phyloP scores from a whole-genome alignment of 2,888 invertebrate genomes.

The Megamerina dolium region DNA sequence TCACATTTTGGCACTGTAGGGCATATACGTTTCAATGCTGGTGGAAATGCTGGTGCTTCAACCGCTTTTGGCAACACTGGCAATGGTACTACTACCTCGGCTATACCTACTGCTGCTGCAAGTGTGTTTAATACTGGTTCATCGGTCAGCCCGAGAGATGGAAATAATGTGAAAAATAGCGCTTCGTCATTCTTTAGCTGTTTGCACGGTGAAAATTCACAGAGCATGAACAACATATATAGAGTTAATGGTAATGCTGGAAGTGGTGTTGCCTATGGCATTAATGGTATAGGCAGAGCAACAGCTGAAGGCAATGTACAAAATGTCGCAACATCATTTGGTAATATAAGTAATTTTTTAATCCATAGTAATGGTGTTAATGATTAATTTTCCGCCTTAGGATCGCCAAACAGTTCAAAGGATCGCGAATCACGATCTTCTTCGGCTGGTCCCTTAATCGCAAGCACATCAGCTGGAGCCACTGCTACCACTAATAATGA shows the following conservation, averaged over 20 bases:
- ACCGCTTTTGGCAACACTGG: too few relatives aligned
- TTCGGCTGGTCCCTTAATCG: conserved; percentile 33
- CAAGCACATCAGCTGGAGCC: conserved; percentile 14
- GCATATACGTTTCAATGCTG: conserved; percentile 46
- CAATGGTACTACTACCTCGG: conserved; percentile 21
- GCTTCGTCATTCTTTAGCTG: conserved; percentile 49
- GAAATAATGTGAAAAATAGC: conserved; percentile 44
- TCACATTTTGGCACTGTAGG: conserved; percentile 50
- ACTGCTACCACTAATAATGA: conserved; percentile 17
- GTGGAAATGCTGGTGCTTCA: conserved; percentile 24
- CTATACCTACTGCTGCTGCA: conserved; percentile 14
- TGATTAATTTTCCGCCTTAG: too few relatives aligned
- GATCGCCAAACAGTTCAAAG: conserved; percentile 24
- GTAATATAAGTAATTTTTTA: too few relatives aligned
- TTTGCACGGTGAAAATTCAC: conserved; percentile 48
- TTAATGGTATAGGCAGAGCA: too few relatives aligned
- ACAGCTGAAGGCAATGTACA: conserved; percentile 1
- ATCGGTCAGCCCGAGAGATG: conserved; percentile 22
- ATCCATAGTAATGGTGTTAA: too few relatives aligned
- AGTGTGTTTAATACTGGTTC: conserved; percentile 10
- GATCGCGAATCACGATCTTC: conserved; percentile 38
- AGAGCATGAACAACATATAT: conserved; percentile 49
- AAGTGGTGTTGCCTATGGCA: too few relatives aligned
- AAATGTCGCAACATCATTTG: too few relatives aligned
- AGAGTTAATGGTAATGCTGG: conserved; percentile 31